Evolutionary conservation across 1,140 invertebrate species (phyloP).

Genomic region (Polypedilum pembai): DNA sequence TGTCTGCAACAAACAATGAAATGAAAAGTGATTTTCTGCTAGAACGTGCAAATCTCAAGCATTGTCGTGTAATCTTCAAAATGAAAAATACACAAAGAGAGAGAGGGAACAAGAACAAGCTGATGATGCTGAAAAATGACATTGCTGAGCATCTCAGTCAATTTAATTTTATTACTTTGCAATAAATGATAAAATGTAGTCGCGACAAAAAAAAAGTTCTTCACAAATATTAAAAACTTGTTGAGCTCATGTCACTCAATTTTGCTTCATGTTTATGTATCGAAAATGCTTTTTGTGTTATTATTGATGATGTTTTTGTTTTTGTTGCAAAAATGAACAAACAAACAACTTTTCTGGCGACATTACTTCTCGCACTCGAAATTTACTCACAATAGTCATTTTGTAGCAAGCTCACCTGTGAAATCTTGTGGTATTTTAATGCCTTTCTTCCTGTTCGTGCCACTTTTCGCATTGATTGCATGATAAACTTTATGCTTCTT

Average conservation of each 20-base stretch:
- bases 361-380: background rate
- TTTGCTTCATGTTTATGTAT: too few relatives aligned
- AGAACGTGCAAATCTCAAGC: background rate
- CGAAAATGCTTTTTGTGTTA: background rate
- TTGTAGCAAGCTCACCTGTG: slow-evolving; percentile 37
- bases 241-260: background rate
- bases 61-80: background rate
- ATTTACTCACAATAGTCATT: slow-evolving; percentile 10
- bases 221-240: background rate
- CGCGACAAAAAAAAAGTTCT: background rate
- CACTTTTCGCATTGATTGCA: slow-evolving; percentile 40
- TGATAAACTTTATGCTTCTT: slow-evolving; percentile 41
- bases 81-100: background rate
- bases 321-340: background rate
- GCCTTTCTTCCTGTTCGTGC: slow-evolving; percentile 39
- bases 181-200: background rate
- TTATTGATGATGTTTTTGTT: background rate
- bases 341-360: slow-evolving; percentile 10
- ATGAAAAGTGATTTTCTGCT: slow-evolving; percentile 1
- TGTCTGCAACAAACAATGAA: background rate
- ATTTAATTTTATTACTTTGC: slow-evolving; percentile 8
- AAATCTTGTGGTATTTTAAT: slow-evolving; percentile 43
- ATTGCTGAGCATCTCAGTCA: background rate
- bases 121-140: background rate
- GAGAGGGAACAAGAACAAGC: background rate